phyloP scores from a whole-genome alignment of 2,113 vertebrate species.

The Dicentrarchus labrax region DNA sequence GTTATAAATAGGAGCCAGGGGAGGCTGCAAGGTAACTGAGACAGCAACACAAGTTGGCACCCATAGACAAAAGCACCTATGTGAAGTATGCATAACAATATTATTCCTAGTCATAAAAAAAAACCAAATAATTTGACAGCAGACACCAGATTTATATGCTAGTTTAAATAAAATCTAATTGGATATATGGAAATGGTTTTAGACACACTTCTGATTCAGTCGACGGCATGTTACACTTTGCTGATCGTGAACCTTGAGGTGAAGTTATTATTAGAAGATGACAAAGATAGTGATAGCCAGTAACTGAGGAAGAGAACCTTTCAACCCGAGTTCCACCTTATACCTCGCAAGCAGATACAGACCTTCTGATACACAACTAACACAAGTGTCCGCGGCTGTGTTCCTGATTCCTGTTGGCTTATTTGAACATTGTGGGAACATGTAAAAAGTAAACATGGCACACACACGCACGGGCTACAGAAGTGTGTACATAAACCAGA shows the following conservation, averaged over 20 bases:
- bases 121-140: background rate
- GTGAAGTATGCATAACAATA: slow-evolving; percentile 4
- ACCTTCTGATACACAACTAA: slow-evolving; percentile 3
- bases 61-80: slow-evolving; percentile 42
- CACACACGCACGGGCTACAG: background rate
- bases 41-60: slow-evolving; percentile 48
- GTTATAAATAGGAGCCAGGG: slow-evolving; percentile 70
- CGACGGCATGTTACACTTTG: background rate
- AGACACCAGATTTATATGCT: background rate
- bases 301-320: slow-evolving; percentile 50
- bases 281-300: slow-evolving; percentile 60
- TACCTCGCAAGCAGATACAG: background rate
- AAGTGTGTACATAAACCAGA: slow-evolving; percentile 3
- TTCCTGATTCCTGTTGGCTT: slow-evolving; percentile 23
- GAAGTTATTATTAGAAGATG: slow-evolving; percentile 73
- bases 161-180: background rate
- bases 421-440: background rate
- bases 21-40: slow-evolving; percentile 55
- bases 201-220: background rate
- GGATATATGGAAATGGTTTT: background rate
- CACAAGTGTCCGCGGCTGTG: too few species aligned
- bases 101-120: slow-evolving; percentile 15
- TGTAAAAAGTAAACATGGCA: slow-evolving; percentile 24
- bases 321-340: slow-evolving; percentile 11
- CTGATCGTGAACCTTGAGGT: slow-evolving; percentile 43